These are phyloP conservation scores for Darevskia mixta DNA, from an alignment of 2,797 vertebrate species.

Conservation along the genomic window DNA sequence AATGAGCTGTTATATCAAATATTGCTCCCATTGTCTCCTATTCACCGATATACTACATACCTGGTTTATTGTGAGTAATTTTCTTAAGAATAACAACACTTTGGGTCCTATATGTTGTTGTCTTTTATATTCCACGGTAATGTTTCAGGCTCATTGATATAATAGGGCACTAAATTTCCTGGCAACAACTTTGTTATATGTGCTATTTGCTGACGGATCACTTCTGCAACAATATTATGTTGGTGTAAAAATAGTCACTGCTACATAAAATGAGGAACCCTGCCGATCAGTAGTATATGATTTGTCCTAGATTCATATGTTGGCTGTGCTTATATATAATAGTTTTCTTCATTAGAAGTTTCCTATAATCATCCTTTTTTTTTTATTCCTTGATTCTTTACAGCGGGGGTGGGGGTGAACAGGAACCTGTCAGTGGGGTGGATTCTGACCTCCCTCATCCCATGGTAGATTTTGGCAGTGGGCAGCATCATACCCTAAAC, in stretches of 20 bases:
- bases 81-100: not conserved
- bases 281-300: not conserved
- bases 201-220: slow-evolving; percentile 14
- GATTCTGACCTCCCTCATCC: no score
- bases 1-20: no score
- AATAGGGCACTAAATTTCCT: not conserved
- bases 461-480: no score
- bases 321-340: not conserved
- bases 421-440: no score
- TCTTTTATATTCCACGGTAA: not conserved
- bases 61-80: not conserved
- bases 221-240: not conserved
- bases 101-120: not conserved
- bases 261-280: not conserved
- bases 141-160: slow-evolving; percentile 7
- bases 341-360: not conserved
- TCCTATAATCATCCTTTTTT: not conserved
- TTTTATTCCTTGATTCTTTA: no score
- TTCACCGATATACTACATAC: not conserved
- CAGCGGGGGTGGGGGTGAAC: no score
- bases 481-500: no score
- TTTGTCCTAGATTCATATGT: not conserved
- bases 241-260: not conserved
- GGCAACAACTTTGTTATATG: slow-evolving; percentile 1
- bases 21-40: not conserved